Conservation (phyloP, 2,797 vertebrate genomes). For the Menidia menidia region DNA sequence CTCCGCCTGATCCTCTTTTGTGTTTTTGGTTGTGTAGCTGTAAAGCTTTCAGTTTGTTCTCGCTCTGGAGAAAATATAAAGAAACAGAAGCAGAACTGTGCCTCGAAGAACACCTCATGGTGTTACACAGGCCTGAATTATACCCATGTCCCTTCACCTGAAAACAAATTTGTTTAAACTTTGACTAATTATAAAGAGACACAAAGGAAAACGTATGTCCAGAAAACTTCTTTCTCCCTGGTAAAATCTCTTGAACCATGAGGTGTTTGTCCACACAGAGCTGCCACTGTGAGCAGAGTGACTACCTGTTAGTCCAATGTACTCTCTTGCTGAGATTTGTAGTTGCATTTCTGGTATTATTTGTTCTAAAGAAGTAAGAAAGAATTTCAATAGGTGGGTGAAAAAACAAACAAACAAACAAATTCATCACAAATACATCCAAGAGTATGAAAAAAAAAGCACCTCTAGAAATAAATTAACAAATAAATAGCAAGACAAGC, state of each 20-base stretch:
- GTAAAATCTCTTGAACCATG: background rate
- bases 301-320: constrained; percentile 35
- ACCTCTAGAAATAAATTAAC: constrained; percentile 78
- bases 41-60: constrained; percentile 82
- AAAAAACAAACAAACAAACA: constrained; percentile 4
- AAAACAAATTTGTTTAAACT: constrained; percentile 22
- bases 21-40: constrained; percentile 89
- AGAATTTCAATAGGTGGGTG: constrained; percentile 63
- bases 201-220: constrained; percentile 25
- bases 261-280: constrained; percentile 57
- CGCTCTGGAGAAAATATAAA: constrained; percentile 59
- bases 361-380: constrained; percentile 78
- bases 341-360: constrained; percentile 79
- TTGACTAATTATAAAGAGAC: constrained; percentile 27
- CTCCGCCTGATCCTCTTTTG: constrained; percentile 61
- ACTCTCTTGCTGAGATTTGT: constrained; percentile 43
- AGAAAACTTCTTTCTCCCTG: background rate
- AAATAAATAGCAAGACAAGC: constrained; percentile 73
- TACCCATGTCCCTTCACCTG: constrained; percentile 21
- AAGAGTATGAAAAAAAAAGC: constrained; percentile 75
- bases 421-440: constrained; percentile 66
- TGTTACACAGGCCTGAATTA: constrained; percentile 24
- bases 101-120: constrained; percentile 53
- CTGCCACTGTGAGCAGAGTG: constrained; percentile 63
- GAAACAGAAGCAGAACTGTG: constrained; percentile 79